Conservation (phyloP, 2,797 vertebrate species). For the Streptopelia turtur region DNA sequence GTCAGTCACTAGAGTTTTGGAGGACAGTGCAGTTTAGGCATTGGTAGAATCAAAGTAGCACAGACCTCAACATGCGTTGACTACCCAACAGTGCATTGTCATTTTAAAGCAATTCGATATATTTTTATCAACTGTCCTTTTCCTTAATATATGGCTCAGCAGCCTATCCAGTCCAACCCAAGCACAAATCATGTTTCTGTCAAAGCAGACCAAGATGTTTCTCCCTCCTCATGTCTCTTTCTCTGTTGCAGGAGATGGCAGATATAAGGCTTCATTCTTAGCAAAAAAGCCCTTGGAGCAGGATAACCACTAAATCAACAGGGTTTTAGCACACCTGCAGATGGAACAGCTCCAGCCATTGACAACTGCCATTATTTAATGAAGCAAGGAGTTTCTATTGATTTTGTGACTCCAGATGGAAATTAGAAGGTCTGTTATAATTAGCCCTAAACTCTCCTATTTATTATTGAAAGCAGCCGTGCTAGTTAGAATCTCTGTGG, state of each 20-base stretch:
- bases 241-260: neutral
- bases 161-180: neutral
- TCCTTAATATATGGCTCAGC: neutral
- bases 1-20: neutral
- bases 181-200: neutral
- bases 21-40: neutral
- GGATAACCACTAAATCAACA: neutral
- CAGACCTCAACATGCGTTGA: neutral
- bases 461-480: neutral
- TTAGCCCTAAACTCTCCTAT: conserved; percentile 43
- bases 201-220: neutral
- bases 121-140: neutral
- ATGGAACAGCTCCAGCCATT: neutral
- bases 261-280: neutral
- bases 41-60: neutral
- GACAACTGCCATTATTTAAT: conserved; percentile 57
- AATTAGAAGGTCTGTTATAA: conserved; percentile 53
- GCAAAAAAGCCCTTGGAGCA: neutral
- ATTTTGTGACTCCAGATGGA: conserved; percentile 57
- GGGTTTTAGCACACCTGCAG: neutral
- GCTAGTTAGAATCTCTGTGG: neutral
- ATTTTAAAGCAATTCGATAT: neutral
- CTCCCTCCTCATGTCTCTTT: neutral
- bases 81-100: neutral
- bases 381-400: conserved; percentile 43